Percentiles rank a stretch among this genome's conserved stretches.
Conservation (phyloP, 1,140 invertebrate species). For the Trachymyrmex septentrionalis region DNA sequence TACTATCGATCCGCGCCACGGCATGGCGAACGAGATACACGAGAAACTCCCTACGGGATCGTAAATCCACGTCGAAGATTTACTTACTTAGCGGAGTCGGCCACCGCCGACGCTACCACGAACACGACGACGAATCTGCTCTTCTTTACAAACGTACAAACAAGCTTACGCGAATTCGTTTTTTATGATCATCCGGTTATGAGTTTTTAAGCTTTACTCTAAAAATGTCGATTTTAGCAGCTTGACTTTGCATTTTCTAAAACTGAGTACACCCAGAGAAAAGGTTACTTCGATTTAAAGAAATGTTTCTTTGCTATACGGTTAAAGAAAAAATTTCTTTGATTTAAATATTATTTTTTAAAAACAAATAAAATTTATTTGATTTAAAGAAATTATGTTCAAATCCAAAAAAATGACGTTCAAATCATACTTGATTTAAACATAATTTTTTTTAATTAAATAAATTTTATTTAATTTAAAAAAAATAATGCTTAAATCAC, state of each 20-base stretch:
- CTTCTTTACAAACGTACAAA: slow-evolving; percentile 36
- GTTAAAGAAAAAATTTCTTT: too few relatives aligned
- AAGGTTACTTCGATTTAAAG: too few relatives aligned
- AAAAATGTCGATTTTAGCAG: slow-evolving; percentile 15
- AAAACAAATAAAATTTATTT: too few relatives aligned
- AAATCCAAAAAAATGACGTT: too few relatives aligned
- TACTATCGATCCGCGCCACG: slow-evolving; percentile 70
- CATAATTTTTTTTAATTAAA: too few relatives aligned
- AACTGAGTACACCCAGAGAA: not conserved
- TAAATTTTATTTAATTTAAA: too few relatives aligned
- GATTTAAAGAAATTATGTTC: too few relatives aligned
- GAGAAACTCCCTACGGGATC: slow-evolving; percentile 52
- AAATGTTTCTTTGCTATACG: too few relatives aligned
- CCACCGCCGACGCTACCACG: slow-evolving; percentile 16
- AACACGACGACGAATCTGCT: slow-evolving; percentile 58
- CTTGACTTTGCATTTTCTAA: not conserved
- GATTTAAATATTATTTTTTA: too few relatives aligned
- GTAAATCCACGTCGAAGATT: slow-evolving; percentile 75
- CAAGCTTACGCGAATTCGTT: not conserved
- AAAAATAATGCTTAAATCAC: too few relatives aligned
- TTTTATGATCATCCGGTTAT: slow-evolving; percentile 24
- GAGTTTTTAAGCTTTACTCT: not conserved
- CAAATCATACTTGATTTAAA: too few relatives aligned
- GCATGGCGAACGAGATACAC: slow-evolving; percentile 60
- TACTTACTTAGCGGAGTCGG: slow-evolving; percentile 70